These are phyloP conservation scores for Atrichornis clamosus DNA, from an alignment of 2,113 vertebrate genomes.

Conservation along the genomic window DNA sequence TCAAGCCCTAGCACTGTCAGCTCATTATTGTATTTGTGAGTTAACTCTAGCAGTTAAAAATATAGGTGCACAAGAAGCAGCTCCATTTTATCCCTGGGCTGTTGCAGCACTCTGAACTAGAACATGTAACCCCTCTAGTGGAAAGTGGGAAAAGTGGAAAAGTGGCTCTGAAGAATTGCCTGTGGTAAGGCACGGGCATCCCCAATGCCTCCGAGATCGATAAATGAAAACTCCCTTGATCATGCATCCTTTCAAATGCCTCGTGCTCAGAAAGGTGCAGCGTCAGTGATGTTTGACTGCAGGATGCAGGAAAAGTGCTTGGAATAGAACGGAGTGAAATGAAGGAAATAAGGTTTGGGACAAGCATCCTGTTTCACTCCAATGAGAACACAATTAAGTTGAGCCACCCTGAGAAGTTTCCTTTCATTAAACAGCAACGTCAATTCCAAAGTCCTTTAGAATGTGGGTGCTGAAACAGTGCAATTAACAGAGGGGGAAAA, in stretches of 20 bases:
- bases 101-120: background rate
- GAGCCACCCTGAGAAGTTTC: constrained; percentile 20
- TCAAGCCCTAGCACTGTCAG: background rate
- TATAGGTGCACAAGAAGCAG: background rate
- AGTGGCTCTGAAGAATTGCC: background rate
- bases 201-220: background rate
- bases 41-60: constrained; percentile 48
- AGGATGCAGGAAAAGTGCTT: constrained; percentile 74
- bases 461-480: background rate
- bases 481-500: background rate
- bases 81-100: constrained; percentile 23
- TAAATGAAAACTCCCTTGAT: background rate
- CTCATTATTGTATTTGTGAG: constrained; percentile 32
- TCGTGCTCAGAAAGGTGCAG: background rate
- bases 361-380: constrained; percentile 74
- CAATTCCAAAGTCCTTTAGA: background rate
- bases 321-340: constrained; percentile 73
- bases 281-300: constrained; percentile 50
- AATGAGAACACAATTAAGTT: constrained; percentile 45
- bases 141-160: constrained; percentile 20
- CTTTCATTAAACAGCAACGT: background rate
- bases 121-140: constrained; percentile 73
- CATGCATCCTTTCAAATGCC: background rate
- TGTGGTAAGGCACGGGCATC: background rate
- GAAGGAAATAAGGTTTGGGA: constrained; percentile 76